Percentiles rank a stretch among this genome's conserved stretches.
phyloP scores from a whole-genome alignment of 1,140 invertebrate genomes.

The Rhyzopertha dominica region DNA sequence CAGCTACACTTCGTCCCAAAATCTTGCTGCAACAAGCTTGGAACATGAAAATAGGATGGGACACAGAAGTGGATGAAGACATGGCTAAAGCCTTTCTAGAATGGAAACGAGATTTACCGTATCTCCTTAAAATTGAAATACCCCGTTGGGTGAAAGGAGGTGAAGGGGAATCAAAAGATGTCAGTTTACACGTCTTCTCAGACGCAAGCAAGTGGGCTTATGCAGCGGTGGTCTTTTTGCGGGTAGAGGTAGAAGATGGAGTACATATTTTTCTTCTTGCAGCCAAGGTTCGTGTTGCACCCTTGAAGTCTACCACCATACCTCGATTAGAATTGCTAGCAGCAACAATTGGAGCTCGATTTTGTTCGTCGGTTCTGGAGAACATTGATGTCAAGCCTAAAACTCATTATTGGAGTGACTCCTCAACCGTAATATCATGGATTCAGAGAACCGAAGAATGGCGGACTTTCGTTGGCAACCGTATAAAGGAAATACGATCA shows the following conservation, averaged over 20 bases:
- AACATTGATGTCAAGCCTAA: slow-evolving; percentile 5
- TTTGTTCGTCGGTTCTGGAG: slow-evolving; percentile 3
- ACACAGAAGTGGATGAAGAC: slow-evolving; percentile 15
- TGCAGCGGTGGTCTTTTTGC: slow-evolving; percentile 27
- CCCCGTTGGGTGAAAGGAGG: slow-evolving; percentile 11
- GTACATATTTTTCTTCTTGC: slow-evolving; percentile 17
- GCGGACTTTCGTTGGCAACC: slow-evolving; percentile 45
- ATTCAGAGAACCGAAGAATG: slow-evolving; percentile 29
- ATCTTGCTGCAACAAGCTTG: slow-evolving; percentile 24
- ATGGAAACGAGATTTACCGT: too few relatives aligned
- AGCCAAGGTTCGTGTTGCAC: slow-evolving; percentile 32
- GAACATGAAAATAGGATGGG: slow-evolving; percentile 21
- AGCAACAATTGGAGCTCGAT: slow-evolving; percentile 15
- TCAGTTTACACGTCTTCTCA: slow-evolving; percentile 30
- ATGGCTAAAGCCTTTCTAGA: neutral
- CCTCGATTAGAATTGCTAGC: slow-evolving; percentile 30
- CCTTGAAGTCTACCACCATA: slow-evolving; percentile 28
- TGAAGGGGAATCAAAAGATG: neutral
- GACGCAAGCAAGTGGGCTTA: slow-evolving; percentile 35
- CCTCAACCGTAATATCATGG: slow-evolving; percentile 41
- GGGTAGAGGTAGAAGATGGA: slow-evolving; percentile 6
- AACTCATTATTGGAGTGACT: slow-evolving; percentile 38
- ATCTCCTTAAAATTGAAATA: slow-evolving; percentile 12
- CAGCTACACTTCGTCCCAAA: slow-evolving; percentile 20
- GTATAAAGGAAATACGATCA: slow-evolving; percentile 43